Percentiles rank a stretch among this genome's conserved stretches.
These are phyloP conservation scores for Coilia nasus DNA, from an alignment of 2,797 vertebrate species.

Conservation along the genomic window DNA sequence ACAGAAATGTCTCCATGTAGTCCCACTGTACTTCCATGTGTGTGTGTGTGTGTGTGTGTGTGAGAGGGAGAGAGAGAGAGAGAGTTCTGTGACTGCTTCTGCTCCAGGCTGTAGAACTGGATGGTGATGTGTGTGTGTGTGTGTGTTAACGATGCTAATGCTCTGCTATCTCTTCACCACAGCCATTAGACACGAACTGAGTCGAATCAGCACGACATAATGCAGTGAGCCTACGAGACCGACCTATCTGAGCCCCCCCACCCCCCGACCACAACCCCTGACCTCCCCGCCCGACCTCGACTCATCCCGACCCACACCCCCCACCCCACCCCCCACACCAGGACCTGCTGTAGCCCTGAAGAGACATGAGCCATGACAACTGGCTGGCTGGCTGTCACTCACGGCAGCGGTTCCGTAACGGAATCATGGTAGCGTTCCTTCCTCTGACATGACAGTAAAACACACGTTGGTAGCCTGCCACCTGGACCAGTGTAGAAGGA, in stretches of 20 bases:
- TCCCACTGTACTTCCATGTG: too few species aligned
- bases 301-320: background rate
- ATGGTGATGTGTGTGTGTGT: too few species aligned
- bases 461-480: conserved; percentile 45
- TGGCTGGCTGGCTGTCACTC: conserved; percentile 5
- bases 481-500: conserved; percentile 43
- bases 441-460: conserved; percentile 60
- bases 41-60: too few species aligned
- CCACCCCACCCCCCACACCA: conserved; percentile 50
- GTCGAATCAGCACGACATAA: conserved; percentile 97
- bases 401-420: conserved; percentile 63
- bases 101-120: too few species aligned
- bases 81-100: too few species aligned
- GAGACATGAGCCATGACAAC: conserved; percentile 67
- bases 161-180: conserved; percentile 40
- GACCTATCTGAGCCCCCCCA: conserved; percentile 54
- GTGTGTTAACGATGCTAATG: conserved; percentile 19
- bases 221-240: conserved; percentile 64
- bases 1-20: too few species aligned
- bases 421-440: conserved; percentile 57
- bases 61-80: too few species aligned
- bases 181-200: conserved; percentile 99
- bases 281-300: too few species aligned
- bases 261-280: too few species aligned
- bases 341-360: conserved; percentile 72